Conservation (phyloP, 2,797 vertebrate species). For the Hafferia zeledoni region DNA sequence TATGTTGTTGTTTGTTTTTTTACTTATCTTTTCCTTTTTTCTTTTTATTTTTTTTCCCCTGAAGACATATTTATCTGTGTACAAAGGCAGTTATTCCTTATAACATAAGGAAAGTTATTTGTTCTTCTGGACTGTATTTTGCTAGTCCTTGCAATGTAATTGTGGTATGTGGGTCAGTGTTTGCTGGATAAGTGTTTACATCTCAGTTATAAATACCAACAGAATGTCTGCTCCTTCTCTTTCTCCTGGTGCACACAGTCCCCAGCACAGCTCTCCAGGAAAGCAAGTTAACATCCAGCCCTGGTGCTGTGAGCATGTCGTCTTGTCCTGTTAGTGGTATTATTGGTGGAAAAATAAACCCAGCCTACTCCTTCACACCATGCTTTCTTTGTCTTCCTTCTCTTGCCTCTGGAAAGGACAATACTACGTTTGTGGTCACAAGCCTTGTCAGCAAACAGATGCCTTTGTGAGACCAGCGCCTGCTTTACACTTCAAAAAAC, state of each 20-base stretch:
- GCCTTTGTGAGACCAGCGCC: conserved; percentile 13
- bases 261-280: background rate
- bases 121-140: background rate
- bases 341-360: background rate
- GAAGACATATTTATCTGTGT: background rate
- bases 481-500: conserved; percentile 19
- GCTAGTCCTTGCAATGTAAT: background rate
- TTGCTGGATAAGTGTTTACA: background rate
- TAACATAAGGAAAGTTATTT: background rate
- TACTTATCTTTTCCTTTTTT: background rate
- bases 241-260: background rate
- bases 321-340: background rate
- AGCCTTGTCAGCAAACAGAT: conserved; percentile 50
- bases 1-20: background rate
- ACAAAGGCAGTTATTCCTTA: background rate
- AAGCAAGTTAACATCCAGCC: background rate
- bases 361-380: background rate
- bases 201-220: background rate
- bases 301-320: background rate
- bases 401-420: background rate
- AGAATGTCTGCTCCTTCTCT: background rate
- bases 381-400: background rate
- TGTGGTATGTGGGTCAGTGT: background rate
- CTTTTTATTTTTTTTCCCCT: background rate
- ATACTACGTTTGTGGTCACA: background rate